Evolutionary conservation across 2,888 invertebrate species (phyloP).

Genomic region (Ecdyonurus torrentis): DNA sequence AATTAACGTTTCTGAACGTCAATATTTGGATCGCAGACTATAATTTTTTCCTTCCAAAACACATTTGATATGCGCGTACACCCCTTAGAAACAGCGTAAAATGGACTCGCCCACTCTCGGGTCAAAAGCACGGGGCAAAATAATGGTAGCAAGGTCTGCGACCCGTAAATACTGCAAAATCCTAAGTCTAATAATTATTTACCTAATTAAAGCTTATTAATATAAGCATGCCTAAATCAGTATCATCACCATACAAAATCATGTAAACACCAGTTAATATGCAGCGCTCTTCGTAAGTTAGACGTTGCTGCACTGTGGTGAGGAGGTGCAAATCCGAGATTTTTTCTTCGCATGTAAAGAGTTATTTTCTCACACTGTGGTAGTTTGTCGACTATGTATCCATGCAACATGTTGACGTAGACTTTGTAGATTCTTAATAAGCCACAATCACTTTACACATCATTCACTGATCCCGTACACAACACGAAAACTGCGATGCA

Average conservation of each 20-base stretch:
- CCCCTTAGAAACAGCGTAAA: slow-evolving; percentile 26
- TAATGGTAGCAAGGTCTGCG: slow-evolving; percentile 39
- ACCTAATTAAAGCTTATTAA: background rate
- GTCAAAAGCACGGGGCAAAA: slow-evolving; percentile 50
- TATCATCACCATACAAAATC: slow-evolving; percentile 1
- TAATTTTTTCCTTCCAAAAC: slow-evolving; percentile 13
- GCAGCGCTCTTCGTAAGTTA: background rate
- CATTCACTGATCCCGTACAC: slow-evolving; percentile 14
- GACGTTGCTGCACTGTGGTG: slow-evolving; percentile 4
- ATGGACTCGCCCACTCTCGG: slow-evolving; percentile 34
- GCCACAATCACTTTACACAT: slow-evolving; percentile 12
- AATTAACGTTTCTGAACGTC: background rate
- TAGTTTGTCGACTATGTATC: slow-evolving; percentile 9
- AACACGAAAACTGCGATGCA: slow-evolving; percentile 13
- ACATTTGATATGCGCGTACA: slow-evolving; percentile 23
- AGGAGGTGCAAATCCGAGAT: slow-evolving; percentile 10
- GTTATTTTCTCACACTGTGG: slow-evolving; percentile 12
- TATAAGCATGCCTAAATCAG: slow-evolving; percentile 6
- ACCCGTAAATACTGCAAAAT: slow-evolving; percentile 10
- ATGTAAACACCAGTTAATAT: background rate
- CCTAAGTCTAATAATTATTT: slow-evolving; percentile 3
- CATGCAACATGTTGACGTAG: slow-evolving; percentile 11
- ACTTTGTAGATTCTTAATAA: slow-evolving; percentile 9
- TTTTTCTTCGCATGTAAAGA: slow-evolving; percentile 10
- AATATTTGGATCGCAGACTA: background rate